Evolutionary conservation across 2,888 invertebrate genomes (phyloP).

Genomic region (Hypomecis punctinalis): DNA sequence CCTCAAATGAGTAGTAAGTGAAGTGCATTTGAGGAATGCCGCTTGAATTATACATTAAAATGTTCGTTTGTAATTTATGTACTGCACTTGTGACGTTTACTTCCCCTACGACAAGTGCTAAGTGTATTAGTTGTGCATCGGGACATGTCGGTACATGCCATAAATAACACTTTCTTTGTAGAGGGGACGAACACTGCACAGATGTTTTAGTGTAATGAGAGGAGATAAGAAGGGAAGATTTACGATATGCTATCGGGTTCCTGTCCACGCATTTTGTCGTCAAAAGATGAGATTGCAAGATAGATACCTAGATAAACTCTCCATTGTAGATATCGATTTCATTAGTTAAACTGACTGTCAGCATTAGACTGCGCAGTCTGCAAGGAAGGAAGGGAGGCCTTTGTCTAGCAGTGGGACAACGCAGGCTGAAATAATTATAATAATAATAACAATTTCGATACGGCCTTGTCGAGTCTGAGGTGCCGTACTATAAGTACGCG

Average conservation of each 20-base stretch:
- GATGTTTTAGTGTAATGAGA: slow-evolving; percentile 38
- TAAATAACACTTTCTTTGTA: slow-evolving; percentile 58
- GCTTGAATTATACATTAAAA: background rate
- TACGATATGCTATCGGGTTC: slow-evolving; percentile 14
- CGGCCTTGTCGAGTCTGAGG: no score
- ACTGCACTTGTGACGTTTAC: slow-evolving; percentile 12
- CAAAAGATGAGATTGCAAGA: background rate
- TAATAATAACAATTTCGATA: no score
- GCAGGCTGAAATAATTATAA: no score
- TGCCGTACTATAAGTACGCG: no score
- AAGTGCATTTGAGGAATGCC: no score
- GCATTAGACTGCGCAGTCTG: no score
- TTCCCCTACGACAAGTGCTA: slow-evolving; percentile 62
- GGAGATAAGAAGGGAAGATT: slow-evolving; percentile 30
- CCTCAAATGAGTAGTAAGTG: no score
- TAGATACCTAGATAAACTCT: background rate
- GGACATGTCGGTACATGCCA: slow-evolving; percentile 50
- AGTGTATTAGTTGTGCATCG: slow-evolving; percentile 69
- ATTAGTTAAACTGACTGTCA: no score
- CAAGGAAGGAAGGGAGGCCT: no score
- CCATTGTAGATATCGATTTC: no score
- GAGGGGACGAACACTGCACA: slow-evolving; percentile 29
- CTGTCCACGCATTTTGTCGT: background rate
- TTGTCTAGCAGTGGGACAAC: no score
- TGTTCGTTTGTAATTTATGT: slow-evolving; percentile 2